A percentile compares a stretch with the other conserved stretches of the same genome.
These are phyloP conservation scores for Muschampia plurimacula DNA, from an alignment of 2,888 invertebrate species.

Conservation along the genomic window DNA sequence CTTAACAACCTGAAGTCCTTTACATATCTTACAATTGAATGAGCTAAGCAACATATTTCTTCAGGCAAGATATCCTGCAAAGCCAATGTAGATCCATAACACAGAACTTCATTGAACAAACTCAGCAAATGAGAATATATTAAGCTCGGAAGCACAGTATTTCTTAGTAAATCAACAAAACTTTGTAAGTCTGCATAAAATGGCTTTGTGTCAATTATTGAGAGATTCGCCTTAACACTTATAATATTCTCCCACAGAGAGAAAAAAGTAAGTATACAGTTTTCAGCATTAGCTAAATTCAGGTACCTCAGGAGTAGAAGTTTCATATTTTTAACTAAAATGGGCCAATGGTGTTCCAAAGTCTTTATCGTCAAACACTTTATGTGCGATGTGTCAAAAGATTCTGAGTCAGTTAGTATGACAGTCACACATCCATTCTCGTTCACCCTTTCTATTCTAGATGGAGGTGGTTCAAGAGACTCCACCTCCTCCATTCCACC, in stretches of 20 bases:
- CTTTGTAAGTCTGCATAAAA: slow-evolving; percentile 94
- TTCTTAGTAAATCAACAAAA: slow-evolving; percentile 90
- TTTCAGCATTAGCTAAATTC: slow-evolving; percentile 87
- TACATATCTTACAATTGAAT: slow-evolving; percentile 93
- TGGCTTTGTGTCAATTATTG: slow-evolving; percentile 94
- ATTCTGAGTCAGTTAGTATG: slow-evolving; percentile 91
- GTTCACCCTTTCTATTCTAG: slow-evolving; percentile 75
- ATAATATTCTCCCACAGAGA: slow-evolving; percentile 96
- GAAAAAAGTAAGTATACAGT: slow-evolving; percentile 92
- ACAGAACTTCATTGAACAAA: slow-evolving; percentile 95
- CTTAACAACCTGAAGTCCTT: slow-evolving; percentile 93
- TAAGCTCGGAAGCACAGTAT: slow-evolving; percentile 90
- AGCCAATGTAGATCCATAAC: slow-evolving; percentile 96
- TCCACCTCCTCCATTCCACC: slow-evolving; percentile 62
- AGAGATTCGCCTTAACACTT: slow-evolving; percentile 95
- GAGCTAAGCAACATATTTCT: slow-evolving; percentile 94
- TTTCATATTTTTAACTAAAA: slow-evolving; percentile 90
- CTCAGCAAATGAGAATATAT: slow-evolving; percentile 94
- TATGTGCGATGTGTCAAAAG: slow-evolving; percentile 93
- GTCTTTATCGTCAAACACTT: slow-evolving; percentile 95
- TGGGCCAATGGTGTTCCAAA: slow-evolving; percentile 93
- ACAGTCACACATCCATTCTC: slow-evolving; percentile 86
- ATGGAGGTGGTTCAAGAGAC: slow-evolving; percentile 66
- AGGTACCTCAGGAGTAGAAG: slow-evolving; percentile 85
- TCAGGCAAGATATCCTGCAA: slow-evolving; percentile 95